Conservation (phyloP, 2,888 invertebrate species). For the Calliphora vomitoria region DNA sequence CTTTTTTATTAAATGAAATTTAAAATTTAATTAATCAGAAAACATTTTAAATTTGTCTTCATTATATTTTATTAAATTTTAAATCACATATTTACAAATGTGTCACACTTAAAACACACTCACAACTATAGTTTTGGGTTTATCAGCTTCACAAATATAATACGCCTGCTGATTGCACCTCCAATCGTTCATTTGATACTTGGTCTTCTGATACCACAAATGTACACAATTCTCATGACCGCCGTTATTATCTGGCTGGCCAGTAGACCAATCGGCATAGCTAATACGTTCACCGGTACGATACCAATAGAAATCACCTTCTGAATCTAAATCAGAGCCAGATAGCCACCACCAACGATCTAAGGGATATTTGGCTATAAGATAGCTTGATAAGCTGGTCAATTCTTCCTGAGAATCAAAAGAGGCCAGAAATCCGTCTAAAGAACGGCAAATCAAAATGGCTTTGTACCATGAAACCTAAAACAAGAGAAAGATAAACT, state of each 20-base stretch:
- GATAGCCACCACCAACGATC: conserved; percentile 79
- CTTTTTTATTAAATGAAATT: too few relatives aligned
- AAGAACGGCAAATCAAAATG: conserved; percentile 77
- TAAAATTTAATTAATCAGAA: too few relatives aligned
- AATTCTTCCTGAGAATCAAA: conserved; percentile 76
- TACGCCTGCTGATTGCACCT: conserved; percentile 76
- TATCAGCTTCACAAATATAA: conserved; percentile 77
- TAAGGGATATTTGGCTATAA: conserved; percentile 75
- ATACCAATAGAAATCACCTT: conserved; percentile 78
- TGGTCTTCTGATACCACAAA: conserved; percentile 74
- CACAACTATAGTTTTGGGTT: conserved; percentile 22
- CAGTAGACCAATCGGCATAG: conserved; percentile 77
- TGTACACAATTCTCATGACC: conserved; percentile 79
- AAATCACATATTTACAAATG: too few relatives aligned
- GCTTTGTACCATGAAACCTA: conserved; percentile 77
- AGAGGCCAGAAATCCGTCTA: conserved; percentile 77
- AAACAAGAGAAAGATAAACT: not conserved
- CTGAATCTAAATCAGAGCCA: conserved; percentile 78
- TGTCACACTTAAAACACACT: not conserved
- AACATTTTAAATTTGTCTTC: too few relatives aligned
- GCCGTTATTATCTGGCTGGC: conserved; percentile 77
- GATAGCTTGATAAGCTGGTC: conserved; percentile 75
- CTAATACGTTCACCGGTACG: conserved; percentile 77
- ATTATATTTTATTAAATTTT: too few relatives aligned
- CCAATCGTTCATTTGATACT: conserved; percentile 78